Conservation (phyloP, 2,888 invertebrate genomes). For the Tipula lateralis region DNA sequence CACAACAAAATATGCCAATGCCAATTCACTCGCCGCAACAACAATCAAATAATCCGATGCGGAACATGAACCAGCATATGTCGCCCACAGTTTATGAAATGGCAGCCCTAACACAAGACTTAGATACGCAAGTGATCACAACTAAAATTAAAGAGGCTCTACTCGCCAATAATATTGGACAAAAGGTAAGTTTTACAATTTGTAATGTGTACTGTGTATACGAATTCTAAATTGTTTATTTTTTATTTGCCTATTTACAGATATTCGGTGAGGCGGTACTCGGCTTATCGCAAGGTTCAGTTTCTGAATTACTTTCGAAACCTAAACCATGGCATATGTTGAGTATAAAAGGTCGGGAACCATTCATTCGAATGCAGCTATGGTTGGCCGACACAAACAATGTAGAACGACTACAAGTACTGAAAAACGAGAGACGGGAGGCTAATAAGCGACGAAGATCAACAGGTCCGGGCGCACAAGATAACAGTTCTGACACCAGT, state of each 20-base stretch:
- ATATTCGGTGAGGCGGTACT: constrained; percentile 97
- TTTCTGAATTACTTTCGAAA: constrained; percentile 93
- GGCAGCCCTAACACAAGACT: constrained; percentile 92
- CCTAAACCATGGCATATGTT: constrained; percentile 99
- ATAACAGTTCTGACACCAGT: constrained; percentile 82
- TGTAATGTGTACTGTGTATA: neutral
- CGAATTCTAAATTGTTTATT: neutral
- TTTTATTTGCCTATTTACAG: too few relatives aligned
- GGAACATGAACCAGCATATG: constrained; percentile 75
- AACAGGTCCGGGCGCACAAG: constrained; percentile 73
- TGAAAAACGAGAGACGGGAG: constrained; percentile 86
- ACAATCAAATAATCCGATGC: constrained; percentile 59
- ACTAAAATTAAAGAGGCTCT: constrained; percentile 96
- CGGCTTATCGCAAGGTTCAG: constrained; percentile 93
- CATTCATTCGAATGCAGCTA: constrained; percentile 92
- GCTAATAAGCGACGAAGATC: constrained; percentile 85
- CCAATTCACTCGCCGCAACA: constrained; percentile 61
- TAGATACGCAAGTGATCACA: constrained; percentile 94
- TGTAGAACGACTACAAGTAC: constrained; percentile 83
- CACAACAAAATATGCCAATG: constrained; percentile 55
- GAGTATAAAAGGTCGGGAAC: constrained; percentile 95
- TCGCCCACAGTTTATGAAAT: constrained; percentile 96
- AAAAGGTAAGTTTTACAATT: constrained; percentile 61
- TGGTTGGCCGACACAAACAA: constrained; percentile 96
- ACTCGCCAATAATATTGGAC: constrained; percentile 94